Evolutionary conservation across 1,140 invertebrate species (phyloP), one percentile per base, ranked within the genome.

Genomic region (Helicoverpa armigera): DNA sequence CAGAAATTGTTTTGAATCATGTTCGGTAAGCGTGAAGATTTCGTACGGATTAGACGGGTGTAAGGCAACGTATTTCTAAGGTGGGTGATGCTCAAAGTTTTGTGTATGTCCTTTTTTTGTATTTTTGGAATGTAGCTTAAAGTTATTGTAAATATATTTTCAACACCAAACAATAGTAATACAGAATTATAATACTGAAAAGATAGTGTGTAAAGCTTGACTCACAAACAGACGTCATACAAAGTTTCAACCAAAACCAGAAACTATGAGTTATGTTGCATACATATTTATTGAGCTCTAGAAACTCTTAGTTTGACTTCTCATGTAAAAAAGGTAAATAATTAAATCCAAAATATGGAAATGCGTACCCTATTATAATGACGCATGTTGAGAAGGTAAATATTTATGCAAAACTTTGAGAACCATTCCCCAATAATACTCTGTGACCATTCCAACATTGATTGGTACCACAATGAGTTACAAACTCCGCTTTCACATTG

Each of bases 1-100:
- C 86, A 89, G 86, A 93, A 93, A 94, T 93, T 94, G 91, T 94
- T 94, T 94, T 94, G 91, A 93, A 88, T 79, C 54, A 89, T 89
- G 92, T 78, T 91, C 89, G 82, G 82, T 86, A 86, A 93, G 90
- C 93, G 93, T 94, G 89, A 94, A 93, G 86, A 88, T 91, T 92
- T 92, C 84, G 90, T 79, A 77, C 86, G 90, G 92, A 93, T 94
- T 94, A 93, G 82, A 82, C 72, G 83, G 83, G 80, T 86, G 86
- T 87, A 88, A 85, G 84, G 87, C 83, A 89, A 86, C 84, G 83
- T 81, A 83, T 86, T 78, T 74, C 61, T 81, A 77, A 5, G 58
- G 50, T 4, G 12, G 72, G 67, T 70, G 90, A 61, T 82, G 89
- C 89, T 89, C 91, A 94, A 94, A 92, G 35, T 90, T 83, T 77